Base-by-base conservation (phyloP, 2,113 vertebrate genomes). In the Gymnarchus niloticus region DNA sequence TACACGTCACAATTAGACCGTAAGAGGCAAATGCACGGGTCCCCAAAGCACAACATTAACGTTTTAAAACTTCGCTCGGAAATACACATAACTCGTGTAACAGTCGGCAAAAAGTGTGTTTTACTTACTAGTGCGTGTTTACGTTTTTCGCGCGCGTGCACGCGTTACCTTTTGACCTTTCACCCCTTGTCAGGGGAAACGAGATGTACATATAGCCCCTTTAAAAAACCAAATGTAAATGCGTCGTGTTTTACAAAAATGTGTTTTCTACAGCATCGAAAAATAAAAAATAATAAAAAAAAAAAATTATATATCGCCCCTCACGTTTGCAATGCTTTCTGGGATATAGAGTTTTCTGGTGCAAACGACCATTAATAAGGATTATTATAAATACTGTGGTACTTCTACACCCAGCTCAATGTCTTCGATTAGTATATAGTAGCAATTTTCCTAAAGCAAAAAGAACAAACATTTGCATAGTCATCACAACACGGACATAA, bases 141-240 rank as follows among this genome's bases (percentile, higher is more conserved):
- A 49, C n/a, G 46, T 65, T 84, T 3, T 25, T 56, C 57, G 56
- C 83, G 83, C 83, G 12, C 44, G 5, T 6, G 56, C 23, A 0
- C 57, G 65, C 57, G n/a, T 51, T 23, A 3, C 44, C 57, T 57
- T 84, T 84, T 84, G 37, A 84, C 83, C 83, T 69, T 83, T 84
- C 7, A 25, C 83, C 46, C 44, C 25, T 65, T 83, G 33, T n/a
- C 33, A 12, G 41, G 41, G 17, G 33, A 78, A 78, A 44, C 3
- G 69, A 76, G 69, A 76, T 76, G 33, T 19, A 77, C 19, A 77
- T 48, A n/a, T 12, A 48, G 2, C 46, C 23, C 8, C 76, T n/a
- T 78, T 21, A 69, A 28, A 12, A 23, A 77, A n/a, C 1, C 23
- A 46, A 48, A n/a, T 48, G 17, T 19, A 48, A 78, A 37, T 4